phyloP scores from a whole-genome alignment of 2,888 invertebrate species.

The Eristalis intricaria region DNA sequence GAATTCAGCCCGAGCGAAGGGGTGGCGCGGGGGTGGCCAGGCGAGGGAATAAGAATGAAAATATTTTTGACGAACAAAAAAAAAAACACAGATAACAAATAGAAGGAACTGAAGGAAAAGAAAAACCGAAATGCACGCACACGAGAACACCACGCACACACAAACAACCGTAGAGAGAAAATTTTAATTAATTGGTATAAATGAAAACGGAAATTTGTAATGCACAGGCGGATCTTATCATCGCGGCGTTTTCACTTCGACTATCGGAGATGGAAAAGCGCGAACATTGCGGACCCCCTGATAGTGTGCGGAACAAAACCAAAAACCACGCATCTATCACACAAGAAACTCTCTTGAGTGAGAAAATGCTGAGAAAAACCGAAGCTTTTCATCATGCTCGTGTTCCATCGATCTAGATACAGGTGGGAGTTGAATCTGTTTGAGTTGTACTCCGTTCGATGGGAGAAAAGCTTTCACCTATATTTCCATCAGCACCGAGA shows the following conservation, averaged over 20 bases:
- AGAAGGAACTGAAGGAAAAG: background rate
- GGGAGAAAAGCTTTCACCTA: constrained; percentile 66
- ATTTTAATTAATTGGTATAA: constrained; percentile 68
- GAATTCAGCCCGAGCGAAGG: background rate
- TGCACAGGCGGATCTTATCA: constrained; percentile 71
- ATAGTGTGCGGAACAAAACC: constrained; percentile 51
- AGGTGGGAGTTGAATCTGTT: constrained; percentile 56
- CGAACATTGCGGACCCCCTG: constrained; percentile 69
- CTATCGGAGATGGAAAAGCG: constrained; percentile 70
- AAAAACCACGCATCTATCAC: constrained; percentile 55
- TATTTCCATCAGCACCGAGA: constrained; percentile 38
- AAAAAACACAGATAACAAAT: background rate
- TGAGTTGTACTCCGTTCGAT: background rate
- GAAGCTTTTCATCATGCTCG: constrained; percentile 43
- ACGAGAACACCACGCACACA: constrained; percentile 55
- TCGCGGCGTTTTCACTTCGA: constrained; percentile 72
- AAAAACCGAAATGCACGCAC: constrained; percentile 57
- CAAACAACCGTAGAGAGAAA: constrained; percentile 59
- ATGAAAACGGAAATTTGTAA: constrained; percentile 67
- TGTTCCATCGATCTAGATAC: constrained; percentile 30
- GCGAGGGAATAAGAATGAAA: background rate
- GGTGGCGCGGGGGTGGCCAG: background rate
- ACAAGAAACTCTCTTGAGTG: constrained; percentile 60
- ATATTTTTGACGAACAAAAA: constrained; percentile 1
- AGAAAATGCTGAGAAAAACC: background rate